phyloP scores from a whole-genome alignment of 2,888 invertebrate genomes.

The Criorhina ranunculi region DNA sequence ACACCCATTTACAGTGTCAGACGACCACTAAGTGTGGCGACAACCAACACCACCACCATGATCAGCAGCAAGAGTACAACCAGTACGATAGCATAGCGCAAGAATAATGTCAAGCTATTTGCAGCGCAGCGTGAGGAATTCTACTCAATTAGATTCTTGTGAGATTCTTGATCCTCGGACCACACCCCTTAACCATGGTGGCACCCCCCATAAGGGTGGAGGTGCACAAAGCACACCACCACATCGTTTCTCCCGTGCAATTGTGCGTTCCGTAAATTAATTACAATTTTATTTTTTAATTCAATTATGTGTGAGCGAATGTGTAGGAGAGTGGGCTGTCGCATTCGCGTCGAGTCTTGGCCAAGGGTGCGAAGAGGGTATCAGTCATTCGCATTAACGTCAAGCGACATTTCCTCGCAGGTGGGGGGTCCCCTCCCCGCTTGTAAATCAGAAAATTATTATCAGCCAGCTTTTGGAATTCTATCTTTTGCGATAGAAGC shows the following conservation, averaged over 20 bases:
- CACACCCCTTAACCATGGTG: conserved; percentile 2
- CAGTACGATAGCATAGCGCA: conserved; percentile 28
- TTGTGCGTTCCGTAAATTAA: conserved; percentile 72
- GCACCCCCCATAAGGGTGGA: conserved; percentile 41
- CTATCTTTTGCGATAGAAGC: conserved; percentile 32
- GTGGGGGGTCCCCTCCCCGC: neutral
- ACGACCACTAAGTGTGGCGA: conserved; percentile 33
- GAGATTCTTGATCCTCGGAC: conserved; percentile 21
- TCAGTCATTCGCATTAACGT: conserved; percentile 37
- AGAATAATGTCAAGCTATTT: conserved; percentile 64
- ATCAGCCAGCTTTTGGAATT: conserved; percentile 57
- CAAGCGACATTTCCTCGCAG: conserved; percentile 43
- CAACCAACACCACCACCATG: conserved; percentile 1
- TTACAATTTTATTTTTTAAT: conserved; percentile 45
- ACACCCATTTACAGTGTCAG: conserved; percentile 68
- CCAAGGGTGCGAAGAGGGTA: conserved; percentile 44
- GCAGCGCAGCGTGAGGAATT: conserved; percentile 39
- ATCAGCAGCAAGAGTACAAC: no score
- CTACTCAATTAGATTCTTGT: conserved; percentile 24
- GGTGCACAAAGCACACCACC: neutral
- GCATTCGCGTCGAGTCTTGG: conserved; percentile 20
- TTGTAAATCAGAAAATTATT: conserved; percentile 60
- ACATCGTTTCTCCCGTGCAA: conserved; percentile 42
- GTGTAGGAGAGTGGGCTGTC: conserved; percentile 23
- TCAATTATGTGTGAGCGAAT: conserved; percentile 35